A percentile compares a stretch with the other conserved stretches of the same genome.
These are phyloP conservation scores for Capromys pilorides DNA, from an alignment of 2,797 vertebrate species.

Conservation along the genomic window DNA sequence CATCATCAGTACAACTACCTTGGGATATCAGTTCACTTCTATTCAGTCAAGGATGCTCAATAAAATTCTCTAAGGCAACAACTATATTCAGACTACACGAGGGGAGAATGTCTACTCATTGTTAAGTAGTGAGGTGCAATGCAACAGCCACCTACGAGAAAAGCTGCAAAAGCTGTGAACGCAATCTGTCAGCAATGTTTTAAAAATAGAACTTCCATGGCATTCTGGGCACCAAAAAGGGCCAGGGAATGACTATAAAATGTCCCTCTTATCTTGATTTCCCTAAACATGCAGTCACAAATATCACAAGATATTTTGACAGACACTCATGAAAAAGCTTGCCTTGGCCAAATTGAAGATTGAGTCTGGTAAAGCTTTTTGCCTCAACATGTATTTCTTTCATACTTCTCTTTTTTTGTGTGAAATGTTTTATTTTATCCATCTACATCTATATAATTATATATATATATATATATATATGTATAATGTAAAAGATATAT, in stretches of 20 bases:
- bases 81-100: not conserved
- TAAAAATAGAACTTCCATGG: not conserved
- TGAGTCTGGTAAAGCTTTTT: not conserved
- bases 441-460: not conserved
- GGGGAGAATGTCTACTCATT: not conserved
- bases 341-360: not conserved
- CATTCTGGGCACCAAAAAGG: not conserved
- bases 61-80: not conserved
- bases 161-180: not conserved
- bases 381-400: not conserved
- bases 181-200: not conserved
- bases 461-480: not conserved
- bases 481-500: not conserved
- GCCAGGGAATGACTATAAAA: not conserved
- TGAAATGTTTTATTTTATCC: not conserved
- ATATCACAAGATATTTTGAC: not conserved
- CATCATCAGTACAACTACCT: not conserved
- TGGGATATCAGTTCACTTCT: not conserved
- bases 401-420: not conserved
- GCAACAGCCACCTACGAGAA: not conserved
- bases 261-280: not conserved
- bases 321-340: not conserved
- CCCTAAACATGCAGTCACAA: not conserved
- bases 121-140: not conserved
- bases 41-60: not conserved